Conservation (phyloP, 1,140 invertebrate genomes). For the Cyclina sinensis region DNA sequence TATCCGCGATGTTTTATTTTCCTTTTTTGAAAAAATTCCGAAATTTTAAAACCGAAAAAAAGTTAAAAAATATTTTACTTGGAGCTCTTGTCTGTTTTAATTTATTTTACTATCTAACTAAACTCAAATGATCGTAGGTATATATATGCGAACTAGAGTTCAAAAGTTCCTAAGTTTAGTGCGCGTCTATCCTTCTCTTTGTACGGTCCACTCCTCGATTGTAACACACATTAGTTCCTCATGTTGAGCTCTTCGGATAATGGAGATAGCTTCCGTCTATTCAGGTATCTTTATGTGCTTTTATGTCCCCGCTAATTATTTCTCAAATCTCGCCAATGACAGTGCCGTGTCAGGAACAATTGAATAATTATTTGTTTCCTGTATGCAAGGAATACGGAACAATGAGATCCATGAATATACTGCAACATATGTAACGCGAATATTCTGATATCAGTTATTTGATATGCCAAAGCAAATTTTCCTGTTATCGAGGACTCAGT, state of each 20-base stretch:
- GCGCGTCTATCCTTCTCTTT: not conserved
- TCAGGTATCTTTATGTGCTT: constrained; percentile 41
- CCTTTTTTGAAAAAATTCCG: too few species aligned
- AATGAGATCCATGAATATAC: too few species aligned
- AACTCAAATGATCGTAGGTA: too few species aligned
- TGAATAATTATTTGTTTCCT: constrained; percentile 43
- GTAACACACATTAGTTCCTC: constrained; percentile 17
- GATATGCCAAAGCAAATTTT: not conserved
- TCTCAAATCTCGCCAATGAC: not conserved
- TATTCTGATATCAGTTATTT: too few species aligned
- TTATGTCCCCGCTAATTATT: constrained; percentile 36
- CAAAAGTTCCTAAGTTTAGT: not conserved
- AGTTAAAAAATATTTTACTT: too few species aligned
- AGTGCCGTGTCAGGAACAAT: constrained; percentile 19
- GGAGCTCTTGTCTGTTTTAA: too few species aligned
- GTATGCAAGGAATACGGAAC: not conserved
- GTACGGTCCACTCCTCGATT: not conserved
- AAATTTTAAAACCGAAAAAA: too few species aligned
- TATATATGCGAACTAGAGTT: not conserved
- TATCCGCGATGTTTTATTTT: too few species aligned
- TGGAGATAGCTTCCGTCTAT: constrained; percentile 17
- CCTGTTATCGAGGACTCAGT: too few species aligned
- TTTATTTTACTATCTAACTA: too few species aligned
- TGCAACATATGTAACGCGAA: too few species aligned
- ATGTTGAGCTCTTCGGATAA: constrained; percentile 19